A percentile compares a stretch with the other conserved stretches of the same genome.
phyloP scores from a whole-genome alignment of 35 echinoderm and acorn worm species.

The Nesometra sesokonis region DNA sequence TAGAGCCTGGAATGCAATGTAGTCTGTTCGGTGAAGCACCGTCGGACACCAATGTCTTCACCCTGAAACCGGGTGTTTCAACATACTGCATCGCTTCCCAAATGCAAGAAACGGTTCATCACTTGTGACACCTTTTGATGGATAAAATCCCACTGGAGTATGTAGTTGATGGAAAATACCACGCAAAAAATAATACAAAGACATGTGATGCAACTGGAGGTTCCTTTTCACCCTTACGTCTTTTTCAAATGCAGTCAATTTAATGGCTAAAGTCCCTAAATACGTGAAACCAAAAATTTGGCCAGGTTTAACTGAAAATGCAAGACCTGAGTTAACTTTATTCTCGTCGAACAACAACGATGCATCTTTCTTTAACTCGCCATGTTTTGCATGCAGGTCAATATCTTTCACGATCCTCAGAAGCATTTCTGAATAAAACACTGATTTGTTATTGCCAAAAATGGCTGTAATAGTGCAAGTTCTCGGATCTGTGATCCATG shows the following conservation, averaged over 20 bases:
- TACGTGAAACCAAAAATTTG: slow-evolving; percentile 12
- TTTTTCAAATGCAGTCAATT: neutral
- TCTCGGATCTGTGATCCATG: neutral
- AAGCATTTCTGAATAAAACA: too few relatives aligned
- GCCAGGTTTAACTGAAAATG: neutral
- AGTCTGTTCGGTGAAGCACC: slow-evolving; percentile 38
- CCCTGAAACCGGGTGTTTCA: slow-evolving; percentile 25
- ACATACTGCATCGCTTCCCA: neutral
- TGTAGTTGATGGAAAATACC: slow-evolving; percentile 23
- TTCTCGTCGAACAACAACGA: slow-evolving; percentile 24
- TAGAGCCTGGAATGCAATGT: neutral
- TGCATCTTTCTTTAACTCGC: neutral
- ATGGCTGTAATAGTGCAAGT: too few relatives aligned
- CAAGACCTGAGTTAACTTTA: slow-evolving; percentile 19
- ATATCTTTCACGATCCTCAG: neutral
- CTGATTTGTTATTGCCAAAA: too few relatives aligned
- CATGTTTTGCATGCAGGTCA: neutral
- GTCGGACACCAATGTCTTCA: slow-evolving; percentile 21
- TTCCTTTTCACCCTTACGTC: neutral
- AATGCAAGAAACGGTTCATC: slow-evolving; percentile 20
- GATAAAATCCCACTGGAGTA: slow-evolving; percentile 15
- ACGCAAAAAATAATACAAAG: slow-evolving; percentile 31
- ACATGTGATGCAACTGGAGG: slow-evolving; percentile 23
- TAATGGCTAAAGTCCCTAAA: neutral
- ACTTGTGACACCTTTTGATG: neutral